A percentile compares a stretch with the other conserved stretches of the same genome.
These are phyloP conservation scores for Megaleporinus macrocephalus DNA, from an alignment of 2,113 vertebrate species.

Conservation along the genomic window DNA sequence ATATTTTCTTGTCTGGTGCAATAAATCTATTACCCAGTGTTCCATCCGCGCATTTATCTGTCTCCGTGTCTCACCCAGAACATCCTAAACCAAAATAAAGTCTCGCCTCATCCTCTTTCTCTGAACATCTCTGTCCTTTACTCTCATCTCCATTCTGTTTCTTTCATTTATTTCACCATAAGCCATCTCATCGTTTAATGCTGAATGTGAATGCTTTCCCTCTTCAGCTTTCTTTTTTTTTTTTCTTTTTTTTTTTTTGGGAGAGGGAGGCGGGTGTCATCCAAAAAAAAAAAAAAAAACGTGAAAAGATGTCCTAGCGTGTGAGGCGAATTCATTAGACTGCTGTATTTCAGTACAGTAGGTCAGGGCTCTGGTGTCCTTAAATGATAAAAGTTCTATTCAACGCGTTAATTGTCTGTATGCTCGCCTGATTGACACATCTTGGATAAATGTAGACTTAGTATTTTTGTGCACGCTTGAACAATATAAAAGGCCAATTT, in stretches of 20 bases:
- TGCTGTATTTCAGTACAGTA: slow-evolving; percentile 80
- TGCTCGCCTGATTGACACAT: slow-evolving; percentile 78
- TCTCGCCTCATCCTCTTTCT: slow-evolving; percentile 64
- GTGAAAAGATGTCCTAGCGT: slow-evolving; percentile 80
- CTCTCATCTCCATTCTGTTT: not conserved
- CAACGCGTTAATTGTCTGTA: slow-evolving; percentile 81
- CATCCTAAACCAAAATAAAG: slow-evolving; percentile 43
- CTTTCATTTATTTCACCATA: not conserved
- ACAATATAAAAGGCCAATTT: slow-evolving; percentile 82
- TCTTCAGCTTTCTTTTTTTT: not conserved
- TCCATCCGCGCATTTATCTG: too few species aligned
- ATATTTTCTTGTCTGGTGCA: too few species aligned
- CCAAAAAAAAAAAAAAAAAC: slow-evolving; percentile 59
- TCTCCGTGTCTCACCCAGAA: too few species aligned
- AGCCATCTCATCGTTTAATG: not conserved
- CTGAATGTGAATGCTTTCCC: not conserved
- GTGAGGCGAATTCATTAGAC: slow-evolving; percentile 78
- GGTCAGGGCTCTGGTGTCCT: slow-evolving; percentile 82
- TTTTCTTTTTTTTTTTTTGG: not conserved
- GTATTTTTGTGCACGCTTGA: slow-evolving; percentile 80
- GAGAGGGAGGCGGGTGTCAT: not conserved
- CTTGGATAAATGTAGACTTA: slow-evolving; percentile 82
- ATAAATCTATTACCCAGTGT: too few species aligned
- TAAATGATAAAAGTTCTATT: slow-evolving; percentile 82
- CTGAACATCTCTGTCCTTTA: slow-evolving; percentile 18